Percentiles rank a stretch among this genome's conserved stretches.
Conservation (phyloP, 2,113 vertebrate species). For the Otolemur garnettii region DNA sequence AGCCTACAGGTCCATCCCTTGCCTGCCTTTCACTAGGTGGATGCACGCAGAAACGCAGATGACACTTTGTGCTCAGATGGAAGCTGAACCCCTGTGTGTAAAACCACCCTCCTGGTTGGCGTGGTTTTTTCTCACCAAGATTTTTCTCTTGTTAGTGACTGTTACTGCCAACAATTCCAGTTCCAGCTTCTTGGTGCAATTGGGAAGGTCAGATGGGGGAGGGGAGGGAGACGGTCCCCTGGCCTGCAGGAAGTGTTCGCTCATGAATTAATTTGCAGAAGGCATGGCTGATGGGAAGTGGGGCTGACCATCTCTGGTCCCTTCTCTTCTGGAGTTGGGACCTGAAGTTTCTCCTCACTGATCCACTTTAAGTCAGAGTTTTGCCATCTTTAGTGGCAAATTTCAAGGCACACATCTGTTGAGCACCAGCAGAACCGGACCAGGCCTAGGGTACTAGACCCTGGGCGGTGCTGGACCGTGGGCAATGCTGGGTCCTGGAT, state of each 20-base stretch:
- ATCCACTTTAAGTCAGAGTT: not conserved
- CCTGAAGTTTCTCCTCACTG: fast-evolving
- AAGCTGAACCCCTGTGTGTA: not conserved
- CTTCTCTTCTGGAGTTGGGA: not conserved
- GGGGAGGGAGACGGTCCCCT: not conserved
- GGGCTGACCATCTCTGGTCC: not conserved
- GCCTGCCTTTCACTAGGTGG: not conserved
- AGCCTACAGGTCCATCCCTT: not conserved
- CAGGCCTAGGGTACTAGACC: no score
- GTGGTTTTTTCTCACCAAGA: no score
- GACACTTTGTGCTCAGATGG: not conserved
- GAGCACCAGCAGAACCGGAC: not conserved
- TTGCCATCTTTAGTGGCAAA: not conserved
- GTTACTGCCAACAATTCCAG: no score
- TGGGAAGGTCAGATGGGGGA: not conserved
- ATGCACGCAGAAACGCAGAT: no score
- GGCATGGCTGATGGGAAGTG: no score
- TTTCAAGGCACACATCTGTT: fast-evolving
- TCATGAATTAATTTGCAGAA: no score
- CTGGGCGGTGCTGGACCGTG: no score
- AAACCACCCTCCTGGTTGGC: not conserved
- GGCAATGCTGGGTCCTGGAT: no score
- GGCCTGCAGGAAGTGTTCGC: no score
- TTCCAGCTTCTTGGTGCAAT: not conserved
- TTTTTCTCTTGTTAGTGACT: not conserved